phyloP scores from a whole-genome alignment of 2,888 invertebrate genomes.

The Amphipoea lucens region DNA sequence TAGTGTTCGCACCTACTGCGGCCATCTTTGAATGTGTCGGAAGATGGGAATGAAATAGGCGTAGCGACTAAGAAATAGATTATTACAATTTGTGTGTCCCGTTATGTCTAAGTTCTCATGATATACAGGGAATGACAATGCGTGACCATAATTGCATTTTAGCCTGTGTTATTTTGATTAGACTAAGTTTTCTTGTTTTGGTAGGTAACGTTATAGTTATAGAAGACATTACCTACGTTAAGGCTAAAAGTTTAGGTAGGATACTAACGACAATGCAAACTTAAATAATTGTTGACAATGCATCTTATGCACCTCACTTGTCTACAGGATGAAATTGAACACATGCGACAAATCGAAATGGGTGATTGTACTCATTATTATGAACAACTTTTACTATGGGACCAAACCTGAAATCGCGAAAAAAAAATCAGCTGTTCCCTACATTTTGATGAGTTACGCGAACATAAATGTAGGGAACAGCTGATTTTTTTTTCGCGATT shows the following conservation, averaged over 20 bases:
- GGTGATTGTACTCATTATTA: too few relatives aligned
- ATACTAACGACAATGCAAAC: neutral
- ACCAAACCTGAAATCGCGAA: too few relatives aligned
- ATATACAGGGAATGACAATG: slow-evolving; percentile 61
- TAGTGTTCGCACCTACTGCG: slow-evolving; percentile 59
- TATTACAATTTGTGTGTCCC: slow-evolving; percentile 65
- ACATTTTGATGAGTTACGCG: too few relatives aligned
- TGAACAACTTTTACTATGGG: too few relatives aligned
- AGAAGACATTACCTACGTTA: neutral
- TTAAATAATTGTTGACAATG: neutral
- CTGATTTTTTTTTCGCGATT: too few relatives aligned
- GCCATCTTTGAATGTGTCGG: slow-evolving; percentile 58
- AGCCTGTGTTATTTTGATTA: slow-evolving; percentile 20
- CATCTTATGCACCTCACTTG: neutral
- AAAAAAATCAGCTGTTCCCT: too few relatives aligned
- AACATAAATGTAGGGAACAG: too few relatives aligned
- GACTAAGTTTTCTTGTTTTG: slow-evolving; percentile 16
- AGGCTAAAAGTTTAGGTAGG: neutral
- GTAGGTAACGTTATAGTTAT: slow-evolving; percentile 11
- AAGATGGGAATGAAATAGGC: slow-evolving; percentile 65
- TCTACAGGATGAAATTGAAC: too few relatives aligned
- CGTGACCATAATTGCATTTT: slow-evolving; percentile 48
- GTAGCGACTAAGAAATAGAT: slow-evolving; percentile 66
- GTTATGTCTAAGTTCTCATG: slow-evolving; percentile 63
- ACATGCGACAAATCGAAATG: too few relatives aligned